Percentiles rank a stretch among this genome's conserved stretches.
These are phyloP conservation scores for Acanthosepion lycidas DNA, from an alignment of 2,888 invertebrate genomes.

Conservation along the genomic window DNA sequence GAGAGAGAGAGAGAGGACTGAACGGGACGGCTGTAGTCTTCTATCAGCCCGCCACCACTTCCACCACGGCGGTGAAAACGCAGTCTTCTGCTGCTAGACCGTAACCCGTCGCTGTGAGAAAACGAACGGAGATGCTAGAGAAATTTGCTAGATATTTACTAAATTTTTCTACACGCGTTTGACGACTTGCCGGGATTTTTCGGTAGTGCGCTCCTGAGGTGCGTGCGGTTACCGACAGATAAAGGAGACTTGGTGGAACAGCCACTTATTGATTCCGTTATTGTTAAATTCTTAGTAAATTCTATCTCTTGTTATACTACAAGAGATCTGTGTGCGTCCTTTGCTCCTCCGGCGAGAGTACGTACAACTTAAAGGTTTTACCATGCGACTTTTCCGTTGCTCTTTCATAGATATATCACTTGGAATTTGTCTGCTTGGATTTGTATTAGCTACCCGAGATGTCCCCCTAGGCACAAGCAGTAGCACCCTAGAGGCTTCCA, in stretches of 20 bases:
- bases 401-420: slow-evolving; percentile 23
- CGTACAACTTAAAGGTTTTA: slow-evolving; percentile 47
- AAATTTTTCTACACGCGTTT: slow-evolving; percentile 36
- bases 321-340: slow-evolving; percentile 38
- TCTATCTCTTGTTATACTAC: slow-evolving; percentile 41
- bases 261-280: slow-evolving; percentile 41
- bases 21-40: slow-evolving; percentile 45
- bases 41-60: slow-evolving; percentile 1
- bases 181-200: not conserved
- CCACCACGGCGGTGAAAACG: not conserved
- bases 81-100: slow-evolving; percentile 25
- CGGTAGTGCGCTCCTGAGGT: not conserved
- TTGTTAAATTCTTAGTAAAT: slow-evolving; percentile 37
- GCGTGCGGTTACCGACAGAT: slow-evolving; percentile 35
- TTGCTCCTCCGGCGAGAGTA: slow-evolving; percentile 47
- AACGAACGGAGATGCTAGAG: slow-evolving; percentile 34
- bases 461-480: slow-evolving; percentile 39
- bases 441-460: slow-evolving; percentile 43
- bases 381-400: slow-evolving; percentile 44
- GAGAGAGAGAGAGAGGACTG: not conserved
- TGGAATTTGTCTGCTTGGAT: slow-evolving; percentile 44
- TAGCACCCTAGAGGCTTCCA: slow-evolving; percentile 34
- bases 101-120: slow-evolving; percentile 36
- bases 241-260: slow-evolving; percentile 37
- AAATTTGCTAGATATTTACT: not conserved